Conservation (phyloP, 35 echinoderm and acorn worm species). For the Holothuria glaberrima region DNA sequence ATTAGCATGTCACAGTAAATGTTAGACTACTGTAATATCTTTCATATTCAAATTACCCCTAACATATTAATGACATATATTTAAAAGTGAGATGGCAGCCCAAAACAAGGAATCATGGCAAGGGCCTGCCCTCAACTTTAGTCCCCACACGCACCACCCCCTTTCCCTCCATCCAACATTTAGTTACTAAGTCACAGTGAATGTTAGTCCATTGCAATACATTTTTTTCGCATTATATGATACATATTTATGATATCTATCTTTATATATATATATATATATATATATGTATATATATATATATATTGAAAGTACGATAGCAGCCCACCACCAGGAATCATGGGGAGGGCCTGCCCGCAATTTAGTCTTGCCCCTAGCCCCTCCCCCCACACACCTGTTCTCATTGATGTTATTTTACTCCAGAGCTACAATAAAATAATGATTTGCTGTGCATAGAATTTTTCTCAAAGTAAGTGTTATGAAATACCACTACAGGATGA, state of each 20-base stretch:
- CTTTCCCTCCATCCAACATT: neutral
- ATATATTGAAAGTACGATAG: neutral
- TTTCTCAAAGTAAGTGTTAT: neutral
- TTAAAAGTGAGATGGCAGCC: slow-evolving; percentile 10
- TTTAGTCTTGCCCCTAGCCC: neutral
- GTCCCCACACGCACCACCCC: neutral
- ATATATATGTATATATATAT: too few relatives aligned
- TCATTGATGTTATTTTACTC: slow-evolving; percentile 8
- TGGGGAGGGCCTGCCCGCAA: neutral
- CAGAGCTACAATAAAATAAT: neutral
- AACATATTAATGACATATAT: neutral
- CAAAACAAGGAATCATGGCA: neutral
- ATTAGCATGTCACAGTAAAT: neutral
- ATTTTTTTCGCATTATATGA: neutral
- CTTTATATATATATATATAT: too few relatives aligned
- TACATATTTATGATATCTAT: neutral
- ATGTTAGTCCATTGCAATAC: neutral
- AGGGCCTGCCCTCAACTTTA: neutral
- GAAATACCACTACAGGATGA: slow-evolving; percentile 6
- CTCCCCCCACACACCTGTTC: neutral
- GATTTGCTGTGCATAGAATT: neutral
- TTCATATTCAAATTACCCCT: neutral
- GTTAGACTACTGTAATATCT: neutral
- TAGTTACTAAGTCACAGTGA: neutral
- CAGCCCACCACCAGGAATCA: neutral